Conservation (phyloP, 2,888 invertebrate genomes). For the Stenodema calcarata region DNA sequence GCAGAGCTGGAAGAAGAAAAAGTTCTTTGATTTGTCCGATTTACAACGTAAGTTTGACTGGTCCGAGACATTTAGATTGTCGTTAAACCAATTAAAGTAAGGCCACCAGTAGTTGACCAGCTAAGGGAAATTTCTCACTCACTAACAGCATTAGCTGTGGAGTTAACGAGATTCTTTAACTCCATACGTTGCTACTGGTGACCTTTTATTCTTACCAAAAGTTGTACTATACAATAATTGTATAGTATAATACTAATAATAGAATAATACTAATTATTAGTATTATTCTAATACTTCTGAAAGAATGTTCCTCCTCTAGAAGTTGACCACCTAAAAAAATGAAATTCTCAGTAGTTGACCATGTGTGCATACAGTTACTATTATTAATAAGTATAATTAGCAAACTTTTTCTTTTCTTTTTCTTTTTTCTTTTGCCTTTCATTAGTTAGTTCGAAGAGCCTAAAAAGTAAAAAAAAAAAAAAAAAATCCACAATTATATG, state of each 20-base stretch:
- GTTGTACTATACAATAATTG: background rate
- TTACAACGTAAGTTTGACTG: slow-evolving; percentile 65
- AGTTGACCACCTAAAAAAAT: slow-evolving; percentile 11
- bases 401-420: no score
- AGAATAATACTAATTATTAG: no score
- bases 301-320: slow-evolving; percentile 3
- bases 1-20: slow-evolving; percentile 60
- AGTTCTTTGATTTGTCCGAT: slow-evolving; percentile 71
- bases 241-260: no score
- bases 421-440: background rate
- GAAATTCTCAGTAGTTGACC: slow-evolving; percentile 15
- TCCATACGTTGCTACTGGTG: slow-evolving; percentile 8
- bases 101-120: slow-evolving; percentile 22
- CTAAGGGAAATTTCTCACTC: background rate
- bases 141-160: slow-evolving; percentile 16
- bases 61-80: no score
- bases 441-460: slow-evolving; percentile 56
- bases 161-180: slow-evolving; percentile 5
- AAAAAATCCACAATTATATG: no score
- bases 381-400: no score
- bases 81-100: background rate
- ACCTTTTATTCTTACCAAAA: background rate
- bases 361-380: background rate
- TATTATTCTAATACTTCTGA: slow-evolving; percentile 16
- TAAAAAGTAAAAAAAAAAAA: no score